These are phyloP conservation scores for Mimachlamys varia DNA, from an alignment of 2,888 invertebrate species.

Conservation along the genomic window DNA sequence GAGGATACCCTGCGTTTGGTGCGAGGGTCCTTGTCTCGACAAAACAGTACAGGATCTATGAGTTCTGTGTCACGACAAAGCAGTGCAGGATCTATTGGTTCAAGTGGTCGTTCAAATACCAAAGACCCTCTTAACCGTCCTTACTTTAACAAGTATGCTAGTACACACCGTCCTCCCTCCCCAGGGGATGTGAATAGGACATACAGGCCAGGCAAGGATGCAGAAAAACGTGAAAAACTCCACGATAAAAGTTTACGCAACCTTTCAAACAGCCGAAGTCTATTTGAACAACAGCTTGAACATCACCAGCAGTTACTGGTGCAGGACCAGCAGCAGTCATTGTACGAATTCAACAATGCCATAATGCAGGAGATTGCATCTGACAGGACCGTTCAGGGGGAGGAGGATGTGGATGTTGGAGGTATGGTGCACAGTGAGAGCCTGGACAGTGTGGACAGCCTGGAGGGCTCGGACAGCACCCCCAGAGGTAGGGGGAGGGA, in stretches of 20 bases:
- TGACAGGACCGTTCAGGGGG: slow-evolving; percentile 59
- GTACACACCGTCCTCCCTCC: slow-evolving; percentile 48
- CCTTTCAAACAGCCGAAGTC: slow-evolving; percentile 71
- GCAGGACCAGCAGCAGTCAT: slow-evolving; percentile 73
- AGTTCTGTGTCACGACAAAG: slow-evolving; percentile 52
- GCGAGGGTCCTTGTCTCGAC: slow-evolving; percentile 59
- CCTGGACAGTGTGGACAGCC: slow-evolving; percentile 72
- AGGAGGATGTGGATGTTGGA: slow-evolving; percentile 47
- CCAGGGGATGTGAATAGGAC: slow-evolving; percentile 52
- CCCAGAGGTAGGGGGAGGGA: background rate
- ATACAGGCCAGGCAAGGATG: slow-evolving; percentile 40
- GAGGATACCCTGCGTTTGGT: slow-evolving; percentile 74
- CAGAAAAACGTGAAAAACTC: slow-evolving; percentile 61
- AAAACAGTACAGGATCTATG: slow-evolving; percentile 47
- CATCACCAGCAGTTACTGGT: slow-evolving; percentile 73
- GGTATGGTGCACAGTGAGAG: slow-evolving; percentile 64
- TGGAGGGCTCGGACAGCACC: slow-evolving; percentile 61
- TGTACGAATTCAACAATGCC: slow-evolving; percentile 74
- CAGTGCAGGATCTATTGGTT: background rate
- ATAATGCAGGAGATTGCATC: slow-evolving; percentile 71
- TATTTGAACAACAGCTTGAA: slow-evolving; percentile 78
- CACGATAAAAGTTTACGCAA: slow-evolving; percentile 74
- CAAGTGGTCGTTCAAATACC: slow-evolving; percentile 51
- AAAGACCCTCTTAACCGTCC: slow-evolving; percentile 67
- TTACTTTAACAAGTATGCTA: slow-evolving; percentile 67